Evolutionary conservation across 2,797 vertebrate genomes (phyloP), one percentile per base, ranked within the genome.

Genomic region (Myotis findleyi): DNA sequence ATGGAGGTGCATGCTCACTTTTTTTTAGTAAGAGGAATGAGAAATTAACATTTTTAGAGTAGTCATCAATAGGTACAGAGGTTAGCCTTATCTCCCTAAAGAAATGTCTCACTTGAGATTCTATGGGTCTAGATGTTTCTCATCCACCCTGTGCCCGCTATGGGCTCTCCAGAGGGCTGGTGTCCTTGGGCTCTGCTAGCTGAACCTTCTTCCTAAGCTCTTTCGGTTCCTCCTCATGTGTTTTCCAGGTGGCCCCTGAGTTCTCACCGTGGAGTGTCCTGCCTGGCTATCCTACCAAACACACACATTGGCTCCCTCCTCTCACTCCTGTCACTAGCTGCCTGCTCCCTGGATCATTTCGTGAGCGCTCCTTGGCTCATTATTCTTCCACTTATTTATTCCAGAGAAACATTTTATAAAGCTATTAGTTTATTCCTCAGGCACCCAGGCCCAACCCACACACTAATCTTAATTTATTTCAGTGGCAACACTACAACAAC

Each of bases 401-500:
- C 41, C 27, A 92, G 64, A 87, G 8, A 69, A 79, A 53, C 57
- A 10, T 71, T 62, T 83, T 93, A 64, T 7, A 47, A 81, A 75
- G n/a, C 51, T 76, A 7, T 38, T 76, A 33, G 66, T 62, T 79
- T 87, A 80, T 91, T 95, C 87, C 57, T 76, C 33, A 44, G 38
- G 75, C 30, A 64, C 59, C 30, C 75, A 23, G 41, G 16, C 51
- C 51, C 49, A 27, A 25, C 23, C 36, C 21, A 13, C 51, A 59
- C 51, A 30, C 36, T 25, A 53, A 59, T 88, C 81, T 87, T 82
- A 77, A 25, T 91, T 83, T 86, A 89, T 92, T 89, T 85, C 85
- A 55, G 17, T 62, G 62, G 68, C 77, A 69, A 84, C 73, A 80
- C 72, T 84, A 79, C 69, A 94, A 91, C 57, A 81, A 80, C 44